Conservation (phyloP, 1,140 invertebrate species). For the Chironomus striatipennis region DNA sequence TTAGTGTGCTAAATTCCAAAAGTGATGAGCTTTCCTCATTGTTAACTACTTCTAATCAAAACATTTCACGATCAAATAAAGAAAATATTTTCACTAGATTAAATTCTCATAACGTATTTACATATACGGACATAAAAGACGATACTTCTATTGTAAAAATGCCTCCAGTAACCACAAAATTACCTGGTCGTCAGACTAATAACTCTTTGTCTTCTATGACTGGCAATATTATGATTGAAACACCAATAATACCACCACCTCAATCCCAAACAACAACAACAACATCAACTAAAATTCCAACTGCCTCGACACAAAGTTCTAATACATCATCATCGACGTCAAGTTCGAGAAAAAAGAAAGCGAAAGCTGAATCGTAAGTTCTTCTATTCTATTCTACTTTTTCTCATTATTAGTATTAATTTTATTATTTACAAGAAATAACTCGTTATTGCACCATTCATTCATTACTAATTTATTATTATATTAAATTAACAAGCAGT, state of each 20-base stretch:
- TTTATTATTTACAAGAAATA: too few species aligned
- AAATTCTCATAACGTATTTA: not conserved
- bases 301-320: not conserved
- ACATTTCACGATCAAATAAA: conserved; percentile 12
- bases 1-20: not conserved
- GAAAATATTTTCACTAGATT: conserved; percentile 1
- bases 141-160: conserved; percentile 28
- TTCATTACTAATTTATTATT: too few species aligned
- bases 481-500: too few species aligned
- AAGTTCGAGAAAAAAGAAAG: conserved; percentile 17
- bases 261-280: not conserved
- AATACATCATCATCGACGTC: not conserved
- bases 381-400: too few species aligned
- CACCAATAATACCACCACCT: conserved; percentile 26
- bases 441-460: too few species aligned
- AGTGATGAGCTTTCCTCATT: not conserved
- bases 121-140: not conserved
- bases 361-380: conserved; percentile 51
- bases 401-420: too few species aligned
- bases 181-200: conserved; percentile 70
- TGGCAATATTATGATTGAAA: conserved; percentile 68
- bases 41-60: not conserved
- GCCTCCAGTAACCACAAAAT: conserved; percentile 43
- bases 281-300: not conserved
- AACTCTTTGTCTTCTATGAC: conserved; percentile 76